Evolutionary conservation across 2,797 vertebrate species (phyloP).

Genomic region (Perdix hodgsoniae): DNA sequence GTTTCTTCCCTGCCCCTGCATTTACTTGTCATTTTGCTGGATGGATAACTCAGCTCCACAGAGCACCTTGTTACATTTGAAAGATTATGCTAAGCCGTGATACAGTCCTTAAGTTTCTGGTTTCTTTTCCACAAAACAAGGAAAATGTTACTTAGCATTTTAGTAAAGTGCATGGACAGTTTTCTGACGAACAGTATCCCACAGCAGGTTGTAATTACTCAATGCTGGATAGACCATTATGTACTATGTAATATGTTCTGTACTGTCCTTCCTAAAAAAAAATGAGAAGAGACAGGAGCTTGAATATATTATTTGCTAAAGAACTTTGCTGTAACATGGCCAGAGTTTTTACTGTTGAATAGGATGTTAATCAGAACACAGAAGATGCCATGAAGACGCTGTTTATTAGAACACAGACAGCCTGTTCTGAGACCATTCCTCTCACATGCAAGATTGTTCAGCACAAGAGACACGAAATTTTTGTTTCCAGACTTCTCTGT

Average conservation of each 20-base stretch:
- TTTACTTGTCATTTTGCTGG: not conserved
- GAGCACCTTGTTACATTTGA: not conserved
- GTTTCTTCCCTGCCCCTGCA: not conserved
- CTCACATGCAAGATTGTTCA: not conserved
- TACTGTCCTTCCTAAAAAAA: not conserved
- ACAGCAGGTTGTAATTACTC: not conserved
- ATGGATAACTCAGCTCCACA: not conserved
- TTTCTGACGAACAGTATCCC: not conserved
- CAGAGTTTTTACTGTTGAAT: not conserved
- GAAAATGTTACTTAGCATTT: not conserved
- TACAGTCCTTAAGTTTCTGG: not conserved
- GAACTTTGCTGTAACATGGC: not conserved
- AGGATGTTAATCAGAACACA: not conserved
- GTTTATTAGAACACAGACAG: fast-evolving
- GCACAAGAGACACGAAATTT: not conserved
- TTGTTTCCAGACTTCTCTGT: slow-evolving; percentile 29
- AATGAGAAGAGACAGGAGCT: not conserved
- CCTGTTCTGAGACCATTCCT: not conserved
- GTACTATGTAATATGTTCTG: not conserved
- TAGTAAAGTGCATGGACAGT: not conserved
- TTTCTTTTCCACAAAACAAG: not conserved
- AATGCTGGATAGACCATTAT: not conserved
- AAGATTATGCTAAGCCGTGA: not conserved
- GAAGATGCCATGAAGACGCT: not conserved
- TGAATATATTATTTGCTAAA: not conserved